Evolutionary conservation across 2,888 invertebrate species (phyloP).

Genomic region (Frankliniella fusca): DNA sequence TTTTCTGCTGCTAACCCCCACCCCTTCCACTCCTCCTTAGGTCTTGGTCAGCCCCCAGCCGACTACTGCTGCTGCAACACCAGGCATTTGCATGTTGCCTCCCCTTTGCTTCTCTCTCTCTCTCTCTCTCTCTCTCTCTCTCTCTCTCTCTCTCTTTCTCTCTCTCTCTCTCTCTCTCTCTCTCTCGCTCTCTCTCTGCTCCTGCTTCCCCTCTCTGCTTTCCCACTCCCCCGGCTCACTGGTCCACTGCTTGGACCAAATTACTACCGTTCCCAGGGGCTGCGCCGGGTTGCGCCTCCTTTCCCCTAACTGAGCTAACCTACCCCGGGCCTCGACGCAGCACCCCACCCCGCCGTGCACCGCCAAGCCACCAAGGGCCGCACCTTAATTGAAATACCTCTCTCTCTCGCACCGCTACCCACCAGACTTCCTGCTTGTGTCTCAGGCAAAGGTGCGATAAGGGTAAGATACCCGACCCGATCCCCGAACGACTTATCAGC

Average conservation of each 20-base stretch:
- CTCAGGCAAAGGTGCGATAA: neutral
- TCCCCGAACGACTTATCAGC: neutral
- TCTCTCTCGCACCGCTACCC: neutral
- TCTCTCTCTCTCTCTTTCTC: neutral
- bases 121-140: constrained; percentile 17
- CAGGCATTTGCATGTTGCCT: neutral
- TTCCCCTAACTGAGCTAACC: neutral
- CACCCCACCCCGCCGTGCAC: too few relatives aligned
- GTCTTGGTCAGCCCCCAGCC: too few relatives aligned
- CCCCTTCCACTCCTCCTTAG: neutral
- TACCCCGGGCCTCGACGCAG: neutral
- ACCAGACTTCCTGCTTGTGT: neutral
- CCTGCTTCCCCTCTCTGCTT: neutral
- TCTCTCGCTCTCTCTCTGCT: neutral
- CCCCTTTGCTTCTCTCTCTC: neutral
- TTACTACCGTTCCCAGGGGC: neutral
- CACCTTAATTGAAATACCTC: neutral
- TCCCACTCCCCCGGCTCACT: neutral
- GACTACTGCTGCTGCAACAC: too few relatives aligned
- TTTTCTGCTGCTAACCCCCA: neutral
- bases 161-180: neutral
- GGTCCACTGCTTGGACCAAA: neutral
- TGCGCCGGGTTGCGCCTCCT: neutral
- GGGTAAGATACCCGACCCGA: neutral
- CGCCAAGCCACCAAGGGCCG: too few relatives aligned